Evolutionary conservation across 2,888 invertebrate genomes (phyloP).

Genomic region (Aquatica leii): DNA sequence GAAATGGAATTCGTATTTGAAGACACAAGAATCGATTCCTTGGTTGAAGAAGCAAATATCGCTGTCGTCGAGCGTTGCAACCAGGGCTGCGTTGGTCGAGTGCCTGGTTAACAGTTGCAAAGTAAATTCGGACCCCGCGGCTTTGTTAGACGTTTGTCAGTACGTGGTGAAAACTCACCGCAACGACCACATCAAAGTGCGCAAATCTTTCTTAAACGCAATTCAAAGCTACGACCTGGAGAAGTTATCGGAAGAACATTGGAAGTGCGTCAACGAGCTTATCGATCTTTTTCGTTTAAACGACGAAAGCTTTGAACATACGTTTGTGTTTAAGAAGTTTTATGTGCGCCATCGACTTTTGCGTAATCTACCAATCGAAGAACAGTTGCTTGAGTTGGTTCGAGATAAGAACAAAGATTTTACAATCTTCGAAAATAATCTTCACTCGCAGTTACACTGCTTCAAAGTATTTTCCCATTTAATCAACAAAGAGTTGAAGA

Average conservation of each 20-base stretch:
- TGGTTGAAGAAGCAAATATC: conserved; percentile 18
- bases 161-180: conserved; percentile 18
- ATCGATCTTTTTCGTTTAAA: conserved; percentile 9
- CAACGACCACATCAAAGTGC: conserved; percentile 12
- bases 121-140: conserved; percentile 13
- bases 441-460: neutral
- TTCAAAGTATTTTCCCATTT: neutral
- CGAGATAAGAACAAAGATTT: neutral
- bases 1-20: conserved; percentile 15
- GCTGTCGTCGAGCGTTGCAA: neutral
- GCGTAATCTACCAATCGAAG: conserved; percentile 12
- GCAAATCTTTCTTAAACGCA: conserved; percentile 3
- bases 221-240: conserved; percentile 4
- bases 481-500: neutral
- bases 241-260: conserved; percentile 8
- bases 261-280: conserved; percentile 17
- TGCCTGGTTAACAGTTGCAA: conserved; percentile 19
- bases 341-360: conserved; percentile 14
- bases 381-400: conserved; percentile 3
- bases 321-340: neutral
- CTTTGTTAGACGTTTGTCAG: conserved; percentile 15
- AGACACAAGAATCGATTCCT: conserved; percentile 14
- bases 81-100: neutral
- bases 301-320: conserved; percentile 8
- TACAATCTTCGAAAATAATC: conserved; percentile 1